A percentile compares a stretch with the other conserved stretches of the same genome.
These are phyloP conservation scores for Pseudomugil tenellus DNA, from an alignment of 2,797 vertebrate species.

Conservation along the genomic window DNA sequence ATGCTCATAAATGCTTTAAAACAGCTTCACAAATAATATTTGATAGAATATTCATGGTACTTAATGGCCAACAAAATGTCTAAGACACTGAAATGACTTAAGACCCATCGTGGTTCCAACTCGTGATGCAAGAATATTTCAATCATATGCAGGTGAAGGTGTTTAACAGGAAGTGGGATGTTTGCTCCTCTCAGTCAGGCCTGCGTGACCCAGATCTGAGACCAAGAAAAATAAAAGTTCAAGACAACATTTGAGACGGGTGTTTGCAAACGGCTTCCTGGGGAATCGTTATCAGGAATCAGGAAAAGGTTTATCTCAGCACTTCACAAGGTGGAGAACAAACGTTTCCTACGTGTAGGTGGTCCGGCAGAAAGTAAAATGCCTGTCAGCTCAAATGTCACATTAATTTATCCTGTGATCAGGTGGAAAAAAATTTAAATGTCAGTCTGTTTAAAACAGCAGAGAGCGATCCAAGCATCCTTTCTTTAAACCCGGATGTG, in stretches of 20 bases:
- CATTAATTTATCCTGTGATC: slow-evolving; percentile 78
- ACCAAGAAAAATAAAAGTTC: background rate
- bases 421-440: slow-evolving; percentile 77
- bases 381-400: slow-evolving; percentile 80
- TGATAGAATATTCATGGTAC: slow-evolving; percentile 2
- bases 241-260: slow-evolving; percentile 26
- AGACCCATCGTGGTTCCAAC: background rate
- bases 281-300: slow-evolving; percentile 44
- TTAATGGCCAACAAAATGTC: background rate
- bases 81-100: background rate
- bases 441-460: slow-evolving; percentile 64
- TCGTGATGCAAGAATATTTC: background rate
- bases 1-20: slow-evolving; percentile 12
- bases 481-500: background rate
- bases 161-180: background rate
- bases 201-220: slow-evolving; percentile 2
- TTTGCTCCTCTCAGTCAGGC: background rate
- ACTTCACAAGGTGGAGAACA: slow-evolving; percentile 61
- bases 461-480: slow-evolving; percentile 39
- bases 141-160: slow-evolving; percentile 8
- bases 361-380: slow-evolving; percentile 52
- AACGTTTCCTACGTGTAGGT: slow-evolving; percentile 45
- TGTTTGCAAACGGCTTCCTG: slow-evolving; percentile 49
- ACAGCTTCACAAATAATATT: background rate
- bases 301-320: slow-evolving; percentile 51